Conservation (phyloP, 2,888 invertebrate genomes). For the Folsomia manolachei region DNA sequence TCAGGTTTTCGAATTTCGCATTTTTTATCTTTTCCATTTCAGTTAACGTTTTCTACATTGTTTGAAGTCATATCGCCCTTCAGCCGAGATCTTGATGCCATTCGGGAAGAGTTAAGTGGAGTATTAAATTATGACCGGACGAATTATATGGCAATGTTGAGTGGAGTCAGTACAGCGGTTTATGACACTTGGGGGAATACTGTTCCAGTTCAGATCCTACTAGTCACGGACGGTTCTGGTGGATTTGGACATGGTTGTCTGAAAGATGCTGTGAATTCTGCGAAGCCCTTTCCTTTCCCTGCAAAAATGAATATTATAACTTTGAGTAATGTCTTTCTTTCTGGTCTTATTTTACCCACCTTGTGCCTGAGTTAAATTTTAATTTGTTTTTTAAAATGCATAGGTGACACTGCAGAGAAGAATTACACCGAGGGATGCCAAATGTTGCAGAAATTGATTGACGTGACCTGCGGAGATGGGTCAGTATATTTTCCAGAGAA, state of each 20-base stretch:
- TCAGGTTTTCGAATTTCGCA: slow-evolving; percentile 48
- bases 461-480: slow-evolving; percentile 69
- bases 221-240: slow-evolving; percentile 71
- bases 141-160: slow-evolving; percentile 73
- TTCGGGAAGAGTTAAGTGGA: slow-evolving; percentile 71
- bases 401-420: slow-evolving; percentile 52
- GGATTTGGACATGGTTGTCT: slow-evolving; percentile 67
- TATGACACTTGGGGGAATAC: slow-evolving; percentile 86
- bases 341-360: slow-evolving; percentile 47
- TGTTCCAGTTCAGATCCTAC: slow-evolving; percentile 71
- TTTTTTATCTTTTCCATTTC: slow-evolving; percentile 35
- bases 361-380: no score
- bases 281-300: slow-evolving; percentile 75
- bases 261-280: slow-evolving; percentile 57
- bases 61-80: slow-evolving; percentile 73
- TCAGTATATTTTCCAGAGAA: slow-evolving; percentile 62
- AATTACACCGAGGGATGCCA: slow-evolving; percentile 45
- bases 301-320: slow-evolving; percentile 67
- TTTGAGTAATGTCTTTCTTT: slow-evolving; percentile 51
- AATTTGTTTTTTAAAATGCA: slow-evolving; percentile 18
- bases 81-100: slow-evolving; percentile 79
- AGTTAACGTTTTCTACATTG: slow-evolving; percentile 59
- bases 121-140: slow-evolving; percentile 85
- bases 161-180: slow-evolving; percentile 74
- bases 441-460: slow-evolving; percentile 75